These are phyloP conservation scores for Empis stercorea DNA, from an alignment of 2,888 invertebrate genomes.

Conservation along the genomic window DNA sequence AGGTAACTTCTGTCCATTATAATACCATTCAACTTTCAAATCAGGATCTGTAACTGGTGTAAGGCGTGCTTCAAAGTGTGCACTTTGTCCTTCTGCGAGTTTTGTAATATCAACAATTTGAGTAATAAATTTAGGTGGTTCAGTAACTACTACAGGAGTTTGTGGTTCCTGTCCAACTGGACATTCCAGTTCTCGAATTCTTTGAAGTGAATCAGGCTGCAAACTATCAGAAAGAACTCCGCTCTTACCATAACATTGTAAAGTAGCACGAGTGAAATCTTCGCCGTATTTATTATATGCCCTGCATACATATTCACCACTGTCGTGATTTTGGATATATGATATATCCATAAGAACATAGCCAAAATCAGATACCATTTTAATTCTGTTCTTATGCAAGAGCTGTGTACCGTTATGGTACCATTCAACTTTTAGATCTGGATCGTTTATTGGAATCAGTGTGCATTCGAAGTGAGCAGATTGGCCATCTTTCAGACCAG, in stretches of 20 bases:
- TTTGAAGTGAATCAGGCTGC: slow-evolving; percentile 80
- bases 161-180: slow-evolving; percentile 40
- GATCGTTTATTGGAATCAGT: slow-evolving; percentile 85
- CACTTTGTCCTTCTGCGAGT: slow-evolving; percentile 88
- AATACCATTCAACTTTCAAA: slow-evolving; percentile 89
- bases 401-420: slow-evolving; percentile 87
- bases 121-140: slow-evolving; percentile 80
- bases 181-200: slow-evolving; percentile 76
- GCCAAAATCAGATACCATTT: slow-evolving; percentile 89
- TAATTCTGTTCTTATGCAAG: slow-evolving; percentile 78
- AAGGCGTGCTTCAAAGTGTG: slow-evolving; percentile 84
- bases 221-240: slow-evolving; percentile 81
- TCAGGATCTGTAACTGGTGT: slow-evolving; percentile 92
- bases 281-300: slow-evolving; percentile 86
- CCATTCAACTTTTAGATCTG: slow-evolving; percentile 91
- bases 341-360: slow-evolving; percentile 89
- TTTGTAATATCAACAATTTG: slow-evolving; percentile 74
- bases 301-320: slow-evolving; percentile 85
- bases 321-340: slow-evolving; percentile 85
- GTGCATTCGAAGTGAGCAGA: slow-evolving; percentile 93
- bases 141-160: slow-evolving; percentile 51
- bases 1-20: slow-evolving; percentile 81
- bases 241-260: slow-evolving; percentile 69
- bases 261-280: slow-evolving; percentile 74
- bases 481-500: slow-evolving; percentile 81